Conservation (phyloP, 2,113 vertebrate genomes). For the Rhynchomys soricoides region DNA sequence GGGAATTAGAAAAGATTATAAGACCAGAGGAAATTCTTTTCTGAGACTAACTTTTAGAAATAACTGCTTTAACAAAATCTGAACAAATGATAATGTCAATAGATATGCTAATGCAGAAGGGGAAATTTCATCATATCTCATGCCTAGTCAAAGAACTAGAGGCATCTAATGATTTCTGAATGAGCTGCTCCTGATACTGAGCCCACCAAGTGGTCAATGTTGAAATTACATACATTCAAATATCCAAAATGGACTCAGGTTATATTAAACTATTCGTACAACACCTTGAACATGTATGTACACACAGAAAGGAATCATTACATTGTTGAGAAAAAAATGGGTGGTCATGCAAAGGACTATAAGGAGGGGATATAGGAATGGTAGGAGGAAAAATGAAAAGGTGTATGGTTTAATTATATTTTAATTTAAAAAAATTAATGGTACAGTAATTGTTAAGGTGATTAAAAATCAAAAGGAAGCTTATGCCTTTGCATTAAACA, state of each 20-base stretch:
- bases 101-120: not conserved
- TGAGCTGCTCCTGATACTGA: not conserved
- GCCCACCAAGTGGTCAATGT: not conserved
- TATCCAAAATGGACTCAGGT: not conserved
- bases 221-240: not conserved
- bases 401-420: not conserved
- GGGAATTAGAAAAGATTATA: not conserved
- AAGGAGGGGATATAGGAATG: not conserved
- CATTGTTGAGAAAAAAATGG: not conserved
- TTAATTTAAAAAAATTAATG: not conserved
- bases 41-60: not conserved
- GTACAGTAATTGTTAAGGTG: not conserved
- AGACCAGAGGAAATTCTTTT: not conserved
- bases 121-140: not conserved
- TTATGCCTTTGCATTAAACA: not conserved
- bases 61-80: not conserved
- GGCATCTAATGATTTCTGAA: not conserved
- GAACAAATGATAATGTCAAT: not conserved
- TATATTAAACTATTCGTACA: not conserved
- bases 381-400: not conserved
- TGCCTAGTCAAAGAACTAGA: not conserved
- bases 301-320: not conserved
- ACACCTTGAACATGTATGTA: not conserved
- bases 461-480: not conserved
- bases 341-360: not conserved